phyloP scores from a whole-genome alignment of 2,888 invertebrate species.

The Ametastegia equiseti region DNA sequence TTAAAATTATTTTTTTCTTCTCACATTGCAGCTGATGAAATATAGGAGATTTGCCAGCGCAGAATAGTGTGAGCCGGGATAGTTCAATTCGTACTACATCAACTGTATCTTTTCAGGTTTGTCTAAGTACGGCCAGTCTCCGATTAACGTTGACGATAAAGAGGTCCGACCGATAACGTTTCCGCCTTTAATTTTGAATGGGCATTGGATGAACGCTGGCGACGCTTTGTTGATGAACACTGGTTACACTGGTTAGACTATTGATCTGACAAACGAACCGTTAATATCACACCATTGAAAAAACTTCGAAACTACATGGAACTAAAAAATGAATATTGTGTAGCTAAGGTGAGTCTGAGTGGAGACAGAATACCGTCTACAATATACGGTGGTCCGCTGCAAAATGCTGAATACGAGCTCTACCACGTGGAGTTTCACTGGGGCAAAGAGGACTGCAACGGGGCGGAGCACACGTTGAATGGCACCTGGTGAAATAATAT shows the following conservation, averaged over 20 bases:
- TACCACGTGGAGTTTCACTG: constrained; percentile 65
- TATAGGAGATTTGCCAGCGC: neutral
- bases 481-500: constrained; percentile 65
- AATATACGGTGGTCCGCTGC: constrained; percentile 64
- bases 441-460: constrained; percentile 65
- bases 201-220: constrained; percentile 68
- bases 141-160: constrained; percentile 64
- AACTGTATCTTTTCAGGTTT: constrained; percentile 47
- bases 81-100: neutral
- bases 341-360: constrained; percentile 59
- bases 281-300: too few relatives aligned
- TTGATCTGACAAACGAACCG: too few relatives aligned
- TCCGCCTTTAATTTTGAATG: constrained; percentile 63
- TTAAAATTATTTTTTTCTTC: neutral
- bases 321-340: neutral
- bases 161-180: constrained; percentile 54
- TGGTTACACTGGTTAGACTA: constrained; percentile 60
- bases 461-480: constrained; percentile 67
- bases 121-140: constrained; percentile 62
- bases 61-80: neutral
- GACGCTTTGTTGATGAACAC: constrained; percentile 62
- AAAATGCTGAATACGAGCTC: constrained; percentile 63
- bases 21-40: neutral
- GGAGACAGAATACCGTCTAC: constrained; percentile 66
- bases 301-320: too few relatives aligned